Conservation (phyloP, 2,113 vertebrate genomes). For the Mesembrinibis cayennensis region DNA sequence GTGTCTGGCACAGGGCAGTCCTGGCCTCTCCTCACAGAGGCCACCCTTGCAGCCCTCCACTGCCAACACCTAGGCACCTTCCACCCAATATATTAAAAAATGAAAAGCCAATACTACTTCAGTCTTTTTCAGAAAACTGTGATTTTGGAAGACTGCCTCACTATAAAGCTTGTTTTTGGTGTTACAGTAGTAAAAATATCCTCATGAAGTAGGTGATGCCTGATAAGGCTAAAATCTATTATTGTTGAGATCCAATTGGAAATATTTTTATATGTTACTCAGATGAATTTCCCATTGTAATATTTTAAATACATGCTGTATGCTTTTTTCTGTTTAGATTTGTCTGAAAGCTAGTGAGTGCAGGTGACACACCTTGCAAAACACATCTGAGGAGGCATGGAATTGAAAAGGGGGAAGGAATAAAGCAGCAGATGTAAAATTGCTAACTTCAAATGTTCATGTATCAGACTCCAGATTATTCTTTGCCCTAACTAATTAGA, state of each 20-base stretch:
- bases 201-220: neutral
- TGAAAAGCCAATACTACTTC: neutral
- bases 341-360: neutral
- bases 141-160: neutral
- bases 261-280: neutral
- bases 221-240: neutral
- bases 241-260: neutral
- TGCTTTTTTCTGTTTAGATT: neutral
- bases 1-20: neutral
- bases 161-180: neutral
- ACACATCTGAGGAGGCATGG: neutral
- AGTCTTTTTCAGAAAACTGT: neutral
- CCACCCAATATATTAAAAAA: neutral
- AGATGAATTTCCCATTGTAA: neutral
- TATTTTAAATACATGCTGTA: neutral
- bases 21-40: neutral
- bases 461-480: neutral
- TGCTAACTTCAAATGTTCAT: neutral
- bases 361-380: neutral
- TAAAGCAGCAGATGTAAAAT: neutral
- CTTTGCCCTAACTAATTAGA: neutral
- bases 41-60: neutral
- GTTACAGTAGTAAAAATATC: neutral
- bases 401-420: neutral
- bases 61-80: neutral